Percentiles rank a stretch among this genome's conserved stretches.
Evolutionary conservation across 2,797 vertebrate genomes (phyloP).

Genomic region (Pangasius sanitwongsei): DNA sequence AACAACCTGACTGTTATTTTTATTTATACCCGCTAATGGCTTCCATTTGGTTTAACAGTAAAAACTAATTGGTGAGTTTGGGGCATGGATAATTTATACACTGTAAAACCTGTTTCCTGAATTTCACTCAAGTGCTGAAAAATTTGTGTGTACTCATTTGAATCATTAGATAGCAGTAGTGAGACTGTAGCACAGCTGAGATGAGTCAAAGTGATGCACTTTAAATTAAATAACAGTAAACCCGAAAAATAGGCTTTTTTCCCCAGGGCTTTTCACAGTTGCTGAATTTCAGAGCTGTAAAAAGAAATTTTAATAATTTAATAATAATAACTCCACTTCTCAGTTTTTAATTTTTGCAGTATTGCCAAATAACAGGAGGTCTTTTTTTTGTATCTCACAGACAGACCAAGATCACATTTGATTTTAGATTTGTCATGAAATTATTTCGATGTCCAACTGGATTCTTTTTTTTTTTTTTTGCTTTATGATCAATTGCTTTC

Average conservation of each 20-base stretch:
- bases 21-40: neutral
- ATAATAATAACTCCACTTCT: neutral
- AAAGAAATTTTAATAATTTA: neutral
- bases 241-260: neutral
- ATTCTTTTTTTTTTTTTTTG: no score
- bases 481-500: neutral
- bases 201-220: neutral
- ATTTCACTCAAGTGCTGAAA: neutral
- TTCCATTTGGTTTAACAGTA: neutral
- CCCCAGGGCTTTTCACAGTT: neutral
- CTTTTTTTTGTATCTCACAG: neutral
- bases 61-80: neutral
- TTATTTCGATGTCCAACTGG: neutral
- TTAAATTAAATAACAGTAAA: slow-evolving; percentile 6
- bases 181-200: neutral
- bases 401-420: neutral
- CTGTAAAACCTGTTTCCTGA: neutral
- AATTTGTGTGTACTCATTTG: neutral
- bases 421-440: neutral
- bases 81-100: neutral
- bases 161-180: neutral
- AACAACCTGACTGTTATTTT: neutral
- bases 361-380: neutral
- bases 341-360: neutral
- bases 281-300: neutral